These are phyloP conservation scores for Brenthis daphne DNA, from an alignment of 2,888 invertebrate genomes.

Conservation along the genomic window DNA sequence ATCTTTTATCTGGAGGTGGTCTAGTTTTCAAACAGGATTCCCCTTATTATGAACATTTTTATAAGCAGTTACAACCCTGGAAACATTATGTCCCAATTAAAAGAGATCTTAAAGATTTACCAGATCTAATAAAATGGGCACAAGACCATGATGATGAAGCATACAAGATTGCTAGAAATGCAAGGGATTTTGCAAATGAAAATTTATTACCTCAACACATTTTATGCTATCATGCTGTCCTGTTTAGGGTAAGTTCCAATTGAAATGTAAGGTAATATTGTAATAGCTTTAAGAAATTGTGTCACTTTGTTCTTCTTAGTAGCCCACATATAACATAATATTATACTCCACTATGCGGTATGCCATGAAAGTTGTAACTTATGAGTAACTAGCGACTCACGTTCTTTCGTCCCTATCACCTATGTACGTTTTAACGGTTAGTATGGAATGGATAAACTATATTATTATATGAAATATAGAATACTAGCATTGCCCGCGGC, in stretches of 20 bases:
- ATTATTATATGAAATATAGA: no score
- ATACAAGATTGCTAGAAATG: conserved; percentile 84
- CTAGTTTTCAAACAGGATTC: conserved; percentile 96
- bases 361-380: no score
- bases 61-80: conserved; percentile 87
- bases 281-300: no score
- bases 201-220: conserved; percentile 92
- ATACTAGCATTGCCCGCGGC: no score
- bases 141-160: conserved; percentile 86
- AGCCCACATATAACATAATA: no score
- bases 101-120: conserved; percentile 89
- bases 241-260: conserved; percentile 60
- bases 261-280: no score
- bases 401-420: no score
- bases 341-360: no score
- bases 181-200: conserved; percentile 87
- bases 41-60: conserved; percentile 97
- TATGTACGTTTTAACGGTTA: no score
- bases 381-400: no score
- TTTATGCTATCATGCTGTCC: conserved; percentile 91
- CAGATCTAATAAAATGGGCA: conserved; percentile 91
- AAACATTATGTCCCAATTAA: conserved; percentile 93
- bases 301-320: no score
- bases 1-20: conserved; percentile 93
- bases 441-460: no score